phyloP scores from a whole-genome alignment of 1,140 invertebrate species.

The Periplaneta americana region DNA sequence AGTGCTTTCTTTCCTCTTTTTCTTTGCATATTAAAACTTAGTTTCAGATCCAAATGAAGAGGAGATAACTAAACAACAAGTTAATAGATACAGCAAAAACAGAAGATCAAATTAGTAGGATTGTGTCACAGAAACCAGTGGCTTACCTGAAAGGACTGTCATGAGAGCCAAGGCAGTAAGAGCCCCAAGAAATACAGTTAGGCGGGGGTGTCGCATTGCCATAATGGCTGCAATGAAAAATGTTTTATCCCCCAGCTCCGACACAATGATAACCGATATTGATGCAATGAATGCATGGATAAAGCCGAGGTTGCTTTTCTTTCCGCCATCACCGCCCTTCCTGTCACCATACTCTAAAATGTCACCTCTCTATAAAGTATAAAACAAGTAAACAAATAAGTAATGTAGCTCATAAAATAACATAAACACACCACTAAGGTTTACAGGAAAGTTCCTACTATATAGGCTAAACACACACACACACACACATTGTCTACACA shows the following conservation, averaged over 20 bases:
- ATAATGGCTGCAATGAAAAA: constrained; percentile 99
- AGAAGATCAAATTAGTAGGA: too few species aligned
- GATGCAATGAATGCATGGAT: constrained; percentile 92
- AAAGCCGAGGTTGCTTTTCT: constrained; percentile 58
- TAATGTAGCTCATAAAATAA: background rate
- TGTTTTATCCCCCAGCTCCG: constrained; percentile 98
- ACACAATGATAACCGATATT: constrained; percentile 93
- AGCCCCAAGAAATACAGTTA: constrained; percentile 90
- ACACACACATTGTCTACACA: too few species aligned
- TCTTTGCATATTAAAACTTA: too few species aligned
- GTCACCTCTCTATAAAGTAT: background rate
- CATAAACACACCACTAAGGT: too few species aligned
- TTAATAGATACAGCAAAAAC: too few species aligned
- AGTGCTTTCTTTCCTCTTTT: too few species aligned
- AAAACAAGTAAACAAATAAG: background rate
- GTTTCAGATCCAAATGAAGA: too few species aligned
- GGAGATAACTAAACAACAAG: too few species aligned
- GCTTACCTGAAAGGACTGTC: constrained; percentile 88
- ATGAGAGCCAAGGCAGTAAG: constrained; percentile 89
- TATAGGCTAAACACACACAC: too few species aligned
- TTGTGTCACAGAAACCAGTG: too few species aligned
- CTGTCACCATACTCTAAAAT: background rate
- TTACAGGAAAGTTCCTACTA: too few species aligned
- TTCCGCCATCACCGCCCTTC: background rate
- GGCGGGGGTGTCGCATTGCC: constrained; percentile 94